Conservation (phyloP, 2,797 vertebrate genomes). For the Enteromius paludinosus region DNA sequence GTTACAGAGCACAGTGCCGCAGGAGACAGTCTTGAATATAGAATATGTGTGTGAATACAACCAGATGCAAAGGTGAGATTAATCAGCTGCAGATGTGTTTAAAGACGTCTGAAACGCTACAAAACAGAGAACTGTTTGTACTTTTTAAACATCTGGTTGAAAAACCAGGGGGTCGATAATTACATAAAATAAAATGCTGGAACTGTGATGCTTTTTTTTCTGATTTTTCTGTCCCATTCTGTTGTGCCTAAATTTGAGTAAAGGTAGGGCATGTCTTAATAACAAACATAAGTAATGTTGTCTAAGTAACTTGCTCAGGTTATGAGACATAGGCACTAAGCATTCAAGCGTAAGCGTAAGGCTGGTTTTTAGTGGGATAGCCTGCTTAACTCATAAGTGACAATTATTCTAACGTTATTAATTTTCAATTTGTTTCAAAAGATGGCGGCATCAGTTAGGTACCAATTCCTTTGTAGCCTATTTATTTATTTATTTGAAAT, state of each 20-base stretch:
- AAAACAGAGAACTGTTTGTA: conserved; percentile 61
- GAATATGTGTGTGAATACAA: conserved; percentile 96
- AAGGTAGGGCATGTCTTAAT: background rate
- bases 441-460: background rate
- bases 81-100: conserved; percentile 91
- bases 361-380: background rate
- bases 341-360: background rate
- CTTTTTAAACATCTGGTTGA: conserved; percentile 80
- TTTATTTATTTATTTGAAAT: background rate
- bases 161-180: conserved; percentile 69
- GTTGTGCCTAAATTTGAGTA: background rate
- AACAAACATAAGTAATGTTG: background rate
- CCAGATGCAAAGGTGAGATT: conserved; percentile 90
- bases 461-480: background rate
- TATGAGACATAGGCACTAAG: background rate
- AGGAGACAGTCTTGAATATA: conserved; percentile 96
- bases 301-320: background rate
- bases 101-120: conserved; percentile 53
- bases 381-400: background rate
- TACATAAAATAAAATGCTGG: conserved; percentile 57
- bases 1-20: conserved; percentile 83
- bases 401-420: background rate
- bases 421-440: background rate
- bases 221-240: background rate
- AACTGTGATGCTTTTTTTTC: conserved; percentile 60